phyloP scores from a whole-genome alignment of 2,113 vertebrate genomes.

The Athene noctua region DNA sequence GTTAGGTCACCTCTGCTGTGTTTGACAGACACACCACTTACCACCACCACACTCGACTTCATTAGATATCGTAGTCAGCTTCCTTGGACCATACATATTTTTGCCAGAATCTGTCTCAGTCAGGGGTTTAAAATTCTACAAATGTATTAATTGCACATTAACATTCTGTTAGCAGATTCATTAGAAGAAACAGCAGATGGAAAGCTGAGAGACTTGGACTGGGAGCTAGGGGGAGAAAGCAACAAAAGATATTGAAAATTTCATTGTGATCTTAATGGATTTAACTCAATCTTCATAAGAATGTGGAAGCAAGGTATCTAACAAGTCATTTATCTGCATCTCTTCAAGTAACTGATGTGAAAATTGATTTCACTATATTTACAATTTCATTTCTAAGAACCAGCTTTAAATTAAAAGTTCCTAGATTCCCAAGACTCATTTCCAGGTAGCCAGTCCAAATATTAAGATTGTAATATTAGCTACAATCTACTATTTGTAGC shows the following conservation, averaged over 20 bases:
- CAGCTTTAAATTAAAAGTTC: background rate
- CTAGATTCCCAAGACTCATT: background rate
- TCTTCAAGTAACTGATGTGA: slow-evolving; percentile 5
- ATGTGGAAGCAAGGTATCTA: background rate
- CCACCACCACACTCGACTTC: background rate
- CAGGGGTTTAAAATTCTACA: background rate
- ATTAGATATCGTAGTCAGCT: background rate
- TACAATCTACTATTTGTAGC: background rate
- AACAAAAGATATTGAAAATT: background rate
- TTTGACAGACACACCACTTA: background rate
- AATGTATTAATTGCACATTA: background rate
- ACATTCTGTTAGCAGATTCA: background rate
- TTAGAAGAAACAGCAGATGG: background rate
- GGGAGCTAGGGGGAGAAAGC: background rate
- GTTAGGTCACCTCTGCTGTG: background rate
- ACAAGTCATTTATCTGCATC: slow-evolving; percentile 16
- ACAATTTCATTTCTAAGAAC: background rate
- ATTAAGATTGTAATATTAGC: background rate
- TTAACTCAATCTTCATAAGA: background rate
- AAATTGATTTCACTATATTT: background rate
- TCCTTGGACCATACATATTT: background rate
- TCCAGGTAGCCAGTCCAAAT: background rate
- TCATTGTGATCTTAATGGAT: background rate
- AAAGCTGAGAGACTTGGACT: background rate
- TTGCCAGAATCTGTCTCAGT: background rate